Conservation (phyloP, 1,140 invertebrate genomes). For the Apolygus lucorum region DNA sequence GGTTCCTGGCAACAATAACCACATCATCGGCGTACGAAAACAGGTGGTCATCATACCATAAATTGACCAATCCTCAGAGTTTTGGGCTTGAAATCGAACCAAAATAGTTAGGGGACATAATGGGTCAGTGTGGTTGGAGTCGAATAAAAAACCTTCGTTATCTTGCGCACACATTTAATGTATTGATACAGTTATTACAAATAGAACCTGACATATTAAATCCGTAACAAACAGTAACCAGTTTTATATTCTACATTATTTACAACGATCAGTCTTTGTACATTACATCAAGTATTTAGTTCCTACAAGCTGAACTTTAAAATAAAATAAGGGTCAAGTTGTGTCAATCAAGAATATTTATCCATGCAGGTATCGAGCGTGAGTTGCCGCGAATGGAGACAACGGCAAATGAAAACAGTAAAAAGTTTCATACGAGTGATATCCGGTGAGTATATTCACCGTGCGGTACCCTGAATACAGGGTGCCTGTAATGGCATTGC, state of each 20-base stretch:
- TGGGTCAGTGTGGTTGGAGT: no score
- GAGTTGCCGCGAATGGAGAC: not conserved
- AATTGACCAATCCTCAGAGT: no score
- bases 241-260: conserved; percentile 4
- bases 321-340: not conserved
- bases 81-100: no score
- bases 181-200: not conserved
- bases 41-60: no score
- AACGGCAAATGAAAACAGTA: not conserved
- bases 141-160: no score
- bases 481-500: no score
- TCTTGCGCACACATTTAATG: not conserved
- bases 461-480: no score
- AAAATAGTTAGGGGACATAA: no score
- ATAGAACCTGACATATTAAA: not conserved
- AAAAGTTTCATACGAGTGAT: no score
- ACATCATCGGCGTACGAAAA: no score
- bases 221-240: conserved; percentile 1
- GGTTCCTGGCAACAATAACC: no score
- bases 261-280: conserved; percentile 5
- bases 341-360: not conserved
- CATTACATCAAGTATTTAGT: not conserved
- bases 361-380: not conserved
- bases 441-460: no score
- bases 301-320: not conserved